Conservation (phyloP, 2,113 vertebrate species). For the rat (Rattus norvegicus) region GRCr8 NC_086037.1:53641501-53642000, state of each 20-base stretch:
- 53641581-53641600: background rate
- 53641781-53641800: rapidly evolving
- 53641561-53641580: background rate
- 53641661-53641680: background rate
- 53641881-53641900: conserved; percentile 30
- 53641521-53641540: background rate
- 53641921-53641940: conserved; percentile 64
- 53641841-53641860: background rate
- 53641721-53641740: rapidly evolving
- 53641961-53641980: conserved; percentile 60
- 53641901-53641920: conserved; percentile 50
- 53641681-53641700: background rate
- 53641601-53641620: background rate
- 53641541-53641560: no score
- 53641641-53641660: background rate
- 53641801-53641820: background rate
- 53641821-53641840: background rate
- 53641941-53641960: conserved; percentile 64
- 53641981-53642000: conserved; percentile 68
- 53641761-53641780: rapidly evolving
- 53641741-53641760: background rate
- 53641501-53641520: rapidly evolving
- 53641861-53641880: background rate
- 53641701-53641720: no score
- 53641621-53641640: no score